These are phyloP conservation scores for Tinea trinotella DNA, from an alignment of 2,888 invertebrate genomes.

Conservation along the genomic window DNA sequence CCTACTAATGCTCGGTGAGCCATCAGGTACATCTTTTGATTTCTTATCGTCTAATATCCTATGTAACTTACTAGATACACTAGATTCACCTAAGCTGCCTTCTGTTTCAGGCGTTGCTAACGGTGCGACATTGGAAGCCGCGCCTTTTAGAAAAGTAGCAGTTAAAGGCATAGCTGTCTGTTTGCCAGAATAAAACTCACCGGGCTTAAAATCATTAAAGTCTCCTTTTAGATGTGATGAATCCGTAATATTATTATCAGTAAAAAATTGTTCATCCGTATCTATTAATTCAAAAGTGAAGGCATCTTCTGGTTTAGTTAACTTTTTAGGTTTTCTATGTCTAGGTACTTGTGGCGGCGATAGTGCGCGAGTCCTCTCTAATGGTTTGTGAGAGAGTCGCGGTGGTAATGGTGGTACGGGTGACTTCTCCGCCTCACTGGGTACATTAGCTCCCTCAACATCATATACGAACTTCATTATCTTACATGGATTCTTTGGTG, in stretches of 20 bases:
- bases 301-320: constrained; percentile 79
- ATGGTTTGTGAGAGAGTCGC: constrained; percentile 79
- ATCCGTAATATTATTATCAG: constrained; percentile 63
- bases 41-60: constrained; percentile 58
- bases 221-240: constrained; percentile 52
- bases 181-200: constrained; percentile 63
- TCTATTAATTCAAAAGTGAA: constrained; percentile 90
- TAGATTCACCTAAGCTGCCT: constrained; percentile 71
- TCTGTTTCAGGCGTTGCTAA: constrained; percentile 75
- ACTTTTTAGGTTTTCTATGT: constrained; percentile 77
- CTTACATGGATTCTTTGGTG: constrained; percentile 73
- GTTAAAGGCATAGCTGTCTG: constrained; percentile 51
- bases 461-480: constrained; percentile 70
- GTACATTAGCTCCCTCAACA: constrained; percentile 59
- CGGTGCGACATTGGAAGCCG: constrained; percentile 64
- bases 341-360: constrained; percentile 79
- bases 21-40: constrained; percentile 55
- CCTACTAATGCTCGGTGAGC: constrained; percentile 54
- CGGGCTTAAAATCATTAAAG: constrained; percentile 61
- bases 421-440: constrained; percentile 74
- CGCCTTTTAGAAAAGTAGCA: constrained; percentile 52
- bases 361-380: constrained; percentile 81
- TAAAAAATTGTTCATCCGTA: constrained; percentile 79
- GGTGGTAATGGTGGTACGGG: constrained; percentile 81
- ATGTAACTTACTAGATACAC: constrained; percentile 63